Base-by-base conservation (phyloP, 2,113 vertebrate species). In the Oxyruncus cristatus region DNA sequence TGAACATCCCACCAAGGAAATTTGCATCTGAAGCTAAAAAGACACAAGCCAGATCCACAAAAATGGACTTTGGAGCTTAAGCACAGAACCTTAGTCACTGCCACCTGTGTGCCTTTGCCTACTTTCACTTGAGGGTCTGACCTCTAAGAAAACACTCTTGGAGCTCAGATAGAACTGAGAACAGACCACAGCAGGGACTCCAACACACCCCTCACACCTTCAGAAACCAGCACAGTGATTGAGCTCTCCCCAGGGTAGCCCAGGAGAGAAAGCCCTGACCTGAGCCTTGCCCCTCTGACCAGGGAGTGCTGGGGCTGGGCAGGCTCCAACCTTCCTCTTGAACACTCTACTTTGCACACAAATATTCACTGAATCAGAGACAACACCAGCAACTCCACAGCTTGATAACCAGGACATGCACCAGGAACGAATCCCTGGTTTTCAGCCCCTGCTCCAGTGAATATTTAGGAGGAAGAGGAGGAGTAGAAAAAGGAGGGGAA, bases 291-390 rank as follows among this genome's bases (percentile, higher is more conserved):
- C 42, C n/a, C 66, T 26, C 59, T 47, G 15, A 44, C 24, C 30
- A 61, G 35, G n/a, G 47, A 55, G 32, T 14, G 47, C 81, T 44
- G 62, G 21, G 53, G 32, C 32, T 22, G 7, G 42, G 59, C 7
- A 4, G 61, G 39, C 39, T 52, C 66, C 2, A 12, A 30, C 41
- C 81, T 75, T 87, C 91, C 94, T 61, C 70, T 20, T 4, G 21
- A 82, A 65, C 37, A 41, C 59, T 16, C 39, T 58, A 1, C 50
- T 89, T 17, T 30, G 32, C 49, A 79, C 49, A 70, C 58, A 75
- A 94, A 88, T 87, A 93, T 75, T 94, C 84, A 88, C 91, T 82
- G 87, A 74, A 52, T 46, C 93, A 94, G 77, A 79, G 71, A 75
- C 59, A 77, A 53, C 14, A 32, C 0, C 2, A 82, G 37, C 59